Percentiles rank a stretch among this genome's conserved stretches.
Conservation (phyloP, 1,140 invertebrate species). For the Trigoniulus corallinus region DNA sequence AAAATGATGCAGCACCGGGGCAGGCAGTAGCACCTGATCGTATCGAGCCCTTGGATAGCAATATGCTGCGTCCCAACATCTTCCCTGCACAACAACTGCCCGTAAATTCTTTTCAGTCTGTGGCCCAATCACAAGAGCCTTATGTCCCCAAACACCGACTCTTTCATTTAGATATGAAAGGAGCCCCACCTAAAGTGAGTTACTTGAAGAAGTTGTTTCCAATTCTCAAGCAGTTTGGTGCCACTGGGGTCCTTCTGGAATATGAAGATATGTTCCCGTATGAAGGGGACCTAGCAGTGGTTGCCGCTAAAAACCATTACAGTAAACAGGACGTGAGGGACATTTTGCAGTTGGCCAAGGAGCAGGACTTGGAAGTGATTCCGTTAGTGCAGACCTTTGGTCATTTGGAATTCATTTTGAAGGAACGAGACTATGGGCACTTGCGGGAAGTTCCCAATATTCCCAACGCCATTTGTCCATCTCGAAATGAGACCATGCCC, state of each 20-base stretch:
- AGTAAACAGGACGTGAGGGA: slow-evolving; percentile 43
- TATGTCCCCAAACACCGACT: slow-evolving; percentile 29
- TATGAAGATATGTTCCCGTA: slow-evolving; percentile 99
- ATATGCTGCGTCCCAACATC: not conserved
- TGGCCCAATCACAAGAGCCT: not conserved
- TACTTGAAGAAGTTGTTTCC: slow-evolving; percentile 43
- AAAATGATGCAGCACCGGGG: not conserved
- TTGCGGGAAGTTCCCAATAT: slow-evolving; percentile 57
- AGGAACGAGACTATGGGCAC: slow-evolving; percentile 52
- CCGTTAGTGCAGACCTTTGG: slow-evolving; percentile 93
- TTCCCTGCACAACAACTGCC: not conserved
- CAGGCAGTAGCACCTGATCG: not conserved
- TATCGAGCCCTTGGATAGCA: not conserved
- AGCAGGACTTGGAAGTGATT: slow-evolving; percentile 57
- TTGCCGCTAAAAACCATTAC: slow-evolving; percentile 63
- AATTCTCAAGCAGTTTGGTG: slow-evolving; percentile 46
- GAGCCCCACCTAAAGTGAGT: slow-evolving; percentile 46
- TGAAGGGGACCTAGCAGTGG: slow-evolving; percentile 40
- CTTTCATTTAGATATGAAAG: slow-evolving; percentile 56
- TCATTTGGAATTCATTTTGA: slow-evolving; percentile 79
- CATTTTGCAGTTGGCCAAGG: slow-evolving; percentile 42
- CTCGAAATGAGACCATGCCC: slow-evolving; percentile 45
- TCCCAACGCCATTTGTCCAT: slow-evolving; percentile 71
- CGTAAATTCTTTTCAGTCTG: not conserved
- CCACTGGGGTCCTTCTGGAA: slow-evolving; percentile 76